These are phyloP conservation scores for Rhaphigaster nebulosa DNA, from an alignment of 2,888 invertebrate species.

Conservation along the genomic window DNA sequence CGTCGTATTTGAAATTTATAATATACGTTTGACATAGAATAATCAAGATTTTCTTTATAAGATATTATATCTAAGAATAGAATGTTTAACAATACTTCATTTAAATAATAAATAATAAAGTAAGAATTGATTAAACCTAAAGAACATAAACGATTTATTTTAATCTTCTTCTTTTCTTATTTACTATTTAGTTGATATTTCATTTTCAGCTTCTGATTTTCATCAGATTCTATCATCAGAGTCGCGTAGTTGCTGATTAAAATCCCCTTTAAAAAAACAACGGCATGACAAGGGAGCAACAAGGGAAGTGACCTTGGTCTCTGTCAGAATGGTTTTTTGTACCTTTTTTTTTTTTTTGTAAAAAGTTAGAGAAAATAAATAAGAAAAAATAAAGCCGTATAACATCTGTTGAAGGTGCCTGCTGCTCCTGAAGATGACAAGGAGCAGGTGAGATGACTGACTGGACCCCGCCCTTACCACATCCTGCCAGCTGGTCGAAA, in stretches of 20 bases:
- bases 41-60: too few species aligned
- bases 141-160: too few species aligned
- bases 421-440: background rate
- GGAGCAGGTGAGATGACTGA: background rate
- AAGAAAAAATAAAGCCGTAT: background rate
- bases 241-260: background rate
- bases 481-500: background rate
- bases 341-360: background rate
- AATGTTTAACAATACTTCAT: too few species aligned
- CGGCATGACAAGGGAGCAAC: background rate
- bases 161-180: too few species aligned
- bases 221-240: background rate
- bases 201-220: too few species aligned
- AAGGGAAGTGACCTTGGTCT: background rate
- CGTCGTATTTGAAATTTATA: too few species aligned
- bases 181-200: too few species aligned
- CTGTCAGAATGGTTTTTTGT: background rate
- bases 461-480: background rate
- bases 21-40: too few species aligned
- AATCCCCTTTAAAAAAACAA: background rate
- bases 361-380: background rate
- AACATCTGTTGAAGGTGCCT: background rate
- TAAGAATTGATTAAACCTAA: too few species aligned
- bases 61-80: too few species aligned
- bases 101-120: too few species aligned